Percentiles rank a stretch among this genome's conserved stretches.
Evolutionary conservation across 2,113 vertebrate genomes (phyloP).

Genomic region (Urocolius indicus): DNA sequence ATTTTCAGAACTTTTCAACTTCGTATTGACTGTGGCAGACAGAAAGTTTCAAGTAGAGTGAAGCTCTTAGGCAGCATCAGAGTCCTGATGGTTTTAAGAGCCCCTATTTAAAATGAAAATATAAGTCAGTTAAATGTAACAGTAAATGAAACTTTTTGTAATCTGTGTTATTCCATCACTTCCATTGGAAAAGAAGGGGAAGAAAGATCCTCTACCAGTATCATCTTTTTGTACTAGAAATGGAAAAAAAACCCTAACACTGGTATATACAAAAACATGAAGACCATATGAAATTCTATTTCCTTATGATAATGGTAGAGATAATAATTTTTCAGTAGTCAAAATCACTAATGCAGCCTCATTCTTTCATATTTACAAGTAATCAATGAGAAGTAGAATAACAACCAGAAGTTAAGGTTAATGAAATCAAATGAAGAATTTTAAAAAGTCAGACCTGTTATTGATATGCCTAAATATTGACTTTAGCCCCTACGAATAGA

Average conservation of each 20-base stretch:
- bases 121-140: background rate
- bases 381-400: constrained; percentile 49
- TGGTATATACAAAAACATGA: background rate
- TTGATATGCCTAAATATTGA: constrained; percentile 47
- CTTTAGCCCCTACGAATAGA: constrained; percentile 14
- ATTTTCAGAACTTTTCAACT: background rate
- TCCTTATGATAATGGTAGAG: background rate
- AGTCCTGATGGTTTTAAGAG: background rate
- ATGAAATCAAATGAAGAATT: constrained; percentile 62
- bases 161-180: background rate
- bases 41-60: background rate
- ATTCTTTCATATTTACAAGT: constrained; percentile 29
- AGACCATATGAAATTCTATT: background rate
- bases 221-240: background rate
- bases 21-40: background rate
- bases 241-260: background rate
- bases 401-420: constrained; percentile 49
- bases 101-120: background rate
- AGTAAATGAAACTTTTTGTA: background rate
- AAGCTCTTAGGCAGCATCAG: background rate
- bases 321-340: background rate
- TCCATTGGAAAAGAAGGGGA: background rate
- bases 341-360: constrained; percentile 10
- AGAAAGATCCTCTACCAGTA: background rate
- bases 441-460: constrained; percentile 51